Evolutionary conservation across 1,140 invertebrate species (phyloP).

Genomic region (Pararge aegeria): DNA sequence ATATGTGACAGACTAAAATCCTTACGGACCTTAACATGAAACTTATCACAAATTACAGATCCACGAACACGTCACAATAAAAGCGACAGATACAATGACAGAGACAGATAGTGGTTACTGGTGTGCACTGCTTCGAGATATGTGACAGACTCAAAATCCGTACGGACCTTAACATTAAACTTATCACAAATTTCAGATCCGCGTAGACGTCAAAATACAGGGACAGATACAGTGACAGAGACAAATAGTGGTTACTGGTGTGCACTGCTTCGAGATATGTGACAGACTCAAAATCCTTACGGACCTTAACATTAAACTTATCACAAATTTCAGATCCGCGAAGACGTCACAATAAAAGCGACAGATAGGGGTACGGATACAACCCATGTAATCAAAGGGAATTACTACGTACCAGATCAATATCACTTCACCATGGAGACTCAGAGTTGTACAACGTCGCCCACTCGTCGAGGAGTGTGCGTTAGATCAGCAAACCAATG

Average conservation of each 20-base stretch:
- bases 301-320: neutral
- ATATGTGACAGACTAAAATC: too few relatives aligned
- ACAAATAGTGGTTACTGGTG: too few relatives aligned
- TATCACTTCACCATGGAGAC: constrained; percentile 87
- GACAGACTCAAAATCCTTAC: neutral
- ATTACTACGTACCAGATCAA: constrained; percentile 75
- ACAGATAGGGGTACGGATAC: constrained; percentile 55
- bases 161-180: neutral
- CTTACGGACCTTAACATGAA: neutral
- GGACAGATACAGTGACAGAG: constrained; percentile 54
- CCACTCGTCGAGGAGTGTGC: constrained; percentile 82
- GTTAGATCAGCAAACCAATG: constrained; percentile 83
- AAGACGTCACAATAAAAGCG: constrained; percentile 42
- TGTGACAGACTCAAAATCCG: too few relatives aligned
- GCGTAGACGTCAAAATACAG: constrained; percentile 39
- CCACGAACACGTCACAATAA: constrained; percentile 40
- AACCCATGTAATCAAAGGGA: constrained; percentile 77
- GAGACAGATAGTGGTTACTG: too few relatives aligned
- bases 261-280: too few relatives aligned
- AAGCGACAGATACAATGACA: constrained; percentile 39
- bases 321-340: constrained; percentile 36
- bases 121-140: too few relatives aligned
- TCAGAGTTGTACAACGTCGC: constrained; percentile 81
- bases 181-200: constrained; percentile 36
- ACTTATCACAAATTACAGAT: constrained; percentile 33